Evolutionary conservation across 2,113 vertebrate species (phyloP), one percentile per base, ranked within the genome.

Genomic region (Nanorana parkeri): DNA sequence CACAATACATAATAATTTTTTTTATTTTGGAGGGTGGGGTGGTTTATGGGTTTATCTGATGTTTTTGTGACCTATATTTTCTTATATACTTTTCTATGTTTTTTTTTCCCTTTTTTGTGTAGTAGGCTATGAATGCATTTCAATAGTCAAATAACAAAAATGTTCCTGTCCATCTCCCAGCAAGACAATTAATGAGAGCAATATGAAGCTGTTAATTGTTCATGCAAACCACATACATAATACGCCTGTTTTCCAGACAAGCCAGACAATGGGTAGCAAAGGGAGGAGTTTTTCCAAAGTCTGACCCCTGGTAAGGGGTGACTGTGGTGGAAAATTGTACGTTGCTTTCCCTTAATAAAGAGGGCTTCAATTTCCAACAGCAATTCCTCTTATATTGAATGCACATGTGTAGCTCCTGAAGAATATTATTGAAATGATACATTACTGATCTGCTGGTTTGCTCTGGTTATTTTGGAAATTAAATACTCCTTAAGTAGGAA

Each of bases 191-290:
- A 80, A 61, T 69, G 28, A 61, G 55, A 71, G 29, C 78, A 61
- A 61, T 71, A 51, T 71, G 78, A 80, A 20, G 32, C 66, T 66
- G 20, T 19, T 80, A 68, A 41, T 52, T 65, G 41, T 66, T 52
- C 20, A 74, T 21, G 19, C 61, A 29, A 80, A 71, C 55, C 66
- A 47, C 66, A 78, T 24, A 69, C 28, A 68, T 58, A 68, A 68
- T 80, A 80, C 41, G 61, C 21, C 29, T 19, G 3, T 26, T 65
- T 52, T 78, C 63, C 52, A 54, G 23, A 77, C 36, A 51, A 55
- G 8, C n/a, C 71, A 26, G 60, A 24, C 60, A 24, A 15, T 47
- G 10, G 41, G 41, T 8, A 47, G 41, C 8, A 47, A 47, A 13
- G 8, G 41, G 15, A 63, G 60, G 23, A 24, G 1, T 0, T 17